Evolutionary conservation across 1,140 invertebrate species (phyloP).

Genomic region (Planococcus citri): DNA sequence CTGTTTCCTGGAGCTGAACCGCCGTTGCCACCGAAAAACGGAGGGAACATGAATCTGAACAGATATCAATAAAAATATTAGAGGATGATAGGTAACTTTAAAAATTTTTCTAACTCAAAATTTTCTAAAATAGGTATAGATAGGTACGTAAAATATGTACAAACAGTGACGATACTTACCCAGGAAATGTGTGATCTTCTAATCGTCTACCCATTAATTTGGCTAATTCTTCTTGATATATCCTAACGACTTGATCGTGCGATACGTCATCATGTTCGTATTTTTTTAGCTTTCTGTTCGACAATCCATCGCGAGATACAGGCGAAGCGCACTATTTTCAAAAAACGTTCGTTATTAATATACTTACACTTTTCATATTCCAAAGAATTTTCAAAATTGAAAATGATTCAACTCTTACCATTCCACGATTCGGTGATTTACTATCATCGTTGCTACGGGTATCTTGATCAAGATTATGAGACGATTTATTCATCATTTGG

Average conservation of each 20-base stretch:
- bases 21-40: constrained; percentile 51
- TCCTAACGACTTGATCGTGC: constrained; percentile 90
- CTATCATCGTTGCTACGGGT: constrained; percentile 62
- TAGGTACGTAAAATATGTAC: neutral
- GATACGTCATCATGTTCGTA: constrained; percentile 89
- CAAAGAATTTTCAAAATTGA: no score
- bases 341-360: no score
- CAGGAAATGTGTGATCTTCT: constrained; percentile 50
- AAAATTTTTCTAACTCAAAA: no score
- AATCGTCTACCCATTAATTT: constrained; percentile 74
- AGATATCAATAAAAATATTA: neutral
- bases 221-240: constrained; percentile 91
- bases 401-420: constrained; percentile 25
- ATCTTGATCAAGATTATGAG: constrained; percentile 39
- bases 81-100: no score
- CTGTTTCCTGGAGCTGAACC: constrained; percentile 46
- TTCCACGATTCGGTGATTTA: constrained; percentile 51
- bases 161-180: constrained; percentile 38
- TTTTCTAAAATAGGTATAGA: no score
- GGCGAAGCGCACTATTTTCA: constrained; percentile 30
- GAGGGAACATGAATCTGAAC: constrained; percentile 50
- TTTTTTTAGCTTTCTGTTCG: constrained; percentile 61
- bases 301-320: constrained; percentile 28
- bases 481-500: constrained; percentile 43
- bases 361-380: no score